phyloP scores from a whole-genome alignment of 2,113 vertebrate genomes.

The Madoqua kirkii region DNA sequence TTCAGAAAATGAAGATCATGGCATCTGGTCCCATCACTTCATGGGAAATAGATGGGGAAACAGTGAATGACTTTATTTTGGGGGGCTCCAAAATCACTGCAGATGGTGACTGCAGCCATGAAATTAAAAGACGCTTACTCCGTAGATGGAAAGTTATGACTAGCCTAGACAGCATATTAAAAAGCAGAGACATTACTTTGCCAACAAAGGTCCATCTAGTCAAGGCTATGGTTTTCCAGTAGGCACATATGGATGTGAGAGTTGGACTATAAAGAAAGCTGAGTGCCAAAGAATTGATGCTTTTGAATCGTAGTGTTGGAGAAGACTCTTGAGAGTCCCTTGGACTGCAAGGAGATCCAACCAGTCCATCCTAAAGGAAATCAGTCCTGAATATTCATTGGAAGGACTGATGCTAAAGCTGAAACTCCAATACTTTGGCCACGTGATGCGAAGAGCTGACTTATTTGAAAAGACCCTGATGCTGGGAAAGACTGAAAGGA shows the following conservation, averaged over 20 bases:
- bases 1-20: not conserved
- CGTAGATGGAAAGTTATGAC: not conserved
- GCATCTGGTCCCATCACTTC: not conserved
- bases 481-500: not conserved
- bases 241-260: not conserved
- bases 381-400: not conserved
- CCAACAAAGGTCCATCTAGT: not conserved
- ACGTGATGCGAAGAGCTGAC: not conserved
- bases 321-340: not conserved
- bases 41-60: not conserved
- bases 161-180: not conserved
- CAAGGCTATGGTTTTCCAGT: not conserved
- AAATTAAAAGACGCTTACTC: not conserved
- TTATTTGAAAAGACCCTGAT: not conserved
- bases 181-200: not conserved
- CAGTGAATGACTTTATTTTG: not conserved
- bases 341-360: not conserved
- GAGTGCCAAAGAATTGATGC: fast-evolving
- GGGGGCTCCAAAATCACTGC: not conserved
- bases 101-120: not conserved
- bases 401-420: not conserved
- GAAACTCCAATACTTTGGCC: not conserved
- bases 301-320: not conserved
- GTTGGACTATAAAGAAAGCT: not conserved
- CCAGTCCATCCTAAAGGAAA: not conserved